Evolutionary conservation across 2,797 vertebrate species (phyloP).

Genomic region (Galagoides demidoff): DNA sequence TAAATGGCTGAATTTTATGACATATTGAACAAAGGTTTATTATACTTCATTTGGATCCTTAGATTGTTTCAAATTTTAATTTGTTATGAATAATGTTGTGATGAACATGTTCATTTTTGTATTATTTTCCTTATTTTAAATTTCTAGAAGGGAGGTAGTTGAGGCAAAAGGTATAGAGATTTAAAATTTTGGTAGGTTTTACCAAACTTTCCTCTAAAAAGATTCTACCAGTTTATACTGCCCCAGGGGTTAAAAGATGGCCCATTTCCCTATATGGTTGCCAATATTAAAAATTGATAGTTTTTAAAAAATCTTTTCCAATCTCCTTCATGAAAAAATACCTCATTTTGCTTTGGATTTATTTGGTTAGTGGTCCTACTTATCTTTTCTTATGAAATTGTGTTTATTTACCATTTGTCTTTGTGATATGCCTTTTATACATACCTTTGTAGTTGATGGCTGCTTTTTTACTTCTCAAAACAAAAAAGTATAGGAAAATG

Average conservation of each 20-base stretch:
- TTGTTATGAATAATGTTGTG: not conserved
- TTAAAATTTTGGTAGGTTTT: slow-evolving; percentile 50
- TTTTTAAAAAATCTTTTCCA: not conserved
- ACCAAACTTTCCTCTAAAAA: slow-evolving; percentile 21
- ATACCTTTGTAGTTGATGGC: not conserved
- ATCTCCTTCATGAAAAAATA: not conserved
- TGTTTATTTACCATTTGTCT: slow-evolving; percentile 24
- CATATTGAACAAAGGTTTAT: slow-evolving; percentile 13
- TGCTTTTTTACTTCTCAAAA: not conserved
- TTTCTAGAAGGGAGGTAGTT: slow-evolving; percentile 34
- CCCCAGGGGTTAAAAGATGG: not conserved
- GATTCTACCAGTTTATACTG: slow-evolving; percentile 28
- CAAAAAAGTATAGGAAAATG: not conserved
- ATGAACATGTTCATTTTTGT: slow-evolving; percentile 1
- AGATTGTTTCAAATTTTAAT: slow-evolving; percentile 43
- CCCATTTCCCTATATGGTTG: not conserved
- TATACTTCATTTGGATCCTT: slow-evolving; percentile 11
- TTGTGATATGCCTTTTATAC: not conserved
- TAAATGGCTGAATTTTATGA: not conserved
- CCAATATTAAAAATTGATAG: not conserved
- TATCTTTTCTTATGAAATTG: not conserved
- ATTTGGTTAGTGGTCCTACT: not conserved
- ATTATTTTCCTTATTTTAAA: slow-evolving; percentile 25
- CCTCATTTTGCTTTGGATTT: slow-evolving; percentile 49
- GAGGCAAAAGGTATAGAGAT: slow-evolving; percentile 21